A percentile compares a stretch with the other conserved stretches of the same genome.
These are phyloP conservation scores for Ostrea denselamellosa DNA, from an alignment of 1,140 invertebrate genomes.

Conservation along the genomic window DNA sequence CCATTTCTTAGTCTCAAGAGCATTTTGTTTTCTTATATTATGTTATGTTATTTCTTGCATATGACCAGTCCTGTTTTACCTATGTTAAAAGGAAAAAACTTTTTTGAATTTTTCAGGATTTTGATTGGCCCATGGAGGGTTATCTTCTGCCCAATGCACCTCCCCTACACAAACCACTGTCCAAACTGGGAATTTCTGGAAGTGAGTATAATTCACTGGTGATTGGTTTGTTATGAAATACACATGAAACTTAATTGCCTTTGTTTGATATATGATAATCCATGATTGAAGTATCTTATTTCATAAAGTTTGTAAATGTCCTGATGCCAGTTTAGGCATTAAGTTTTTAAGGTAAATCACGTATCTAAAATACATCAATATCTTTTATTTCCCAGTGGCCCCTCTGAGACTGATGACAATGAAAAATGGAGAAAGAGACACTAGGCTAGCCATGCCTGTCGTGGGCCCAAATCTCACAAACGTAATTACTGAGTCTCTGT, in stretches of 20 bases:
- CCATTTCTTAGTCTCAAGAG: neutral
- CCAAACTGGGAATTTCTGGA: slow-evolving; percentile 62
- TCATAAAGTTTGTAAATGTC: too few relatives aligned
- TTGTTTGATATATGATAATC: too few relatives aligned
- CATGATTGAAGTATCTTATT: too few relatives aligned
- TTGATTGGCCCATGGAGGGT: slow-evolving; percentile 79
- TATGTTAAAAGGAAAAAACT: neutral
- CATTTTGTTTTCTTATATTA: neutral
- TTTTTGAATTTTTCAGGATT: slow-evolving; percentile 67
- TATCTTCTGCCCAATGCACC: slow-evolving; percentile 76
- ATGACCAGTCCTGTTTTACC: too few relatives aligned
- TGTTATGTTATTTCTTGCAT: neutral
- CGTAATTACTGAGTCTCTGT: slow-evolving; percentile 61
- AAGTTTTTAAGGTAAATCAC: too few relatives aligned
- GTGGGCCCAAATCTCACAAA: slow-evolving; percentile 77
- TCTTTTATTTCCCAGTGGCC: slow-evolving; percentile 58
- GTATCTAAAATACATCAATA: neutral
- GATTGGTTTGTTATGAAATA: neutral
- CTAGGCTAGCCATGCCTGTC: slow-evolving; percentile 64
- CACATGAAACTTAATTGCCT: too few relatives aligned
- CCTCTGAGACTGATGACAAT: slow-evolving; percentile 72
- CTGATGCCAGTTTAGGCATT: too few relatives aligned
- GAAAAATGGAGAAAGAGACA: slow-evolving; percentile 75
- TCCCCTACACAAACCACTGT: slow-evolving; percentile 68
- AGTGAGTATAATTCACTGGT: slow-evolving; percentile 57